phyloP scores from a whole-genome alignment of 2,113 vertebrate species.

The Acanthochromis polyacanthus region DNA sequence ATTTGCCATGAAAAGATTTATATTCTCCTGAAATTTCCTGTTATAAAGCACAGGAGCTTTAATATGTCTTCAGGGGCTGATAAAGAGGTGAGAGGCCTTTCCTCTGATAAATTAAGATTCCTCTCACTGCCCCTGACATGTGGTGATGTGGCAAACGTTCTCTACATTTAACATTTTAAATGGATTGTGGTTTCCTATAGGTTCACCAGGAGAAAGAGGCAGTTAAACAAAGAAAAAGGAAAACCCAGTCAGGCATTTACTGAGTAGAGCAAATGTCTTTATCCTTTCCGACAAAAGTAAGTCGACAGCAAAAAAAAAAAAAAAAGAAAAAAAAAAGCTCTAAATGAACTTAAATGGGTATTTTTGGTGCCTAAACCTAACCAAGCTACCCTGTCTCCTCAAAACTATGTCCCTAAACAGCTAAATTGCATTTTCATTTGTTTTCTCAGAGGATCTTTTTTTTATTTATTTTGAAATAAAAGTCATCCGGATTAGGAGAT shows the following conservation, averaged over 20 bases:
- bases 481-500: too few species aligned
- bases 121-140: constrained; percentile 60
- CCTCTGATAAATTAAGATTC: constrained; percentile 65
- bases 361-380: too few species aligned
- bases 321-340: too few species aligned
- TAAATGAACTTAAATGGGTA: too few species aligned
- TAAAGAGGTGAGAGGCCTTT: constrained; percentile 58
- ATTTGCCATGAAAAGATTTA: constrained; percentile 40
- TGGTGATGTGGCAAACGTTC: constrained; percentile 36
- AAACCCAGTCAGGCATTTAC: constrained; percentile 62
- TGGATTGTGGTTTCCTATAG: constrained; percentile 55
- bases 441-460: too few species aligned
- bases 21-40: constrained; percentile 13
- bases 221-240: constrained; percentile 32
- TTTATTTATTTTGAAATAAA: too few species aligned
- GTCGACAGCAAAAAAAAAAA: too few species aligned
- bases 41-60: constrained; percentile 23
- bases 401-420: too few species aligned
- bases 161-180: constrained; percentile 59
- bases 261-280: constrained; percentile 60
- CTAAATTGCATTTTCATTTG: too few species aligned
- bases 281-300: constrained; percentile 8
- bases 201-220: constrained; percentile 34
- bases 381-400: too few species aligned
- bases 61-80: constrained; percentile 31